These are phyloP conservation scores for Listrodromus nycthemerus DNA, from an alignment of 2,888 invertebrate species.

Conservation along the genomic window DNA sequence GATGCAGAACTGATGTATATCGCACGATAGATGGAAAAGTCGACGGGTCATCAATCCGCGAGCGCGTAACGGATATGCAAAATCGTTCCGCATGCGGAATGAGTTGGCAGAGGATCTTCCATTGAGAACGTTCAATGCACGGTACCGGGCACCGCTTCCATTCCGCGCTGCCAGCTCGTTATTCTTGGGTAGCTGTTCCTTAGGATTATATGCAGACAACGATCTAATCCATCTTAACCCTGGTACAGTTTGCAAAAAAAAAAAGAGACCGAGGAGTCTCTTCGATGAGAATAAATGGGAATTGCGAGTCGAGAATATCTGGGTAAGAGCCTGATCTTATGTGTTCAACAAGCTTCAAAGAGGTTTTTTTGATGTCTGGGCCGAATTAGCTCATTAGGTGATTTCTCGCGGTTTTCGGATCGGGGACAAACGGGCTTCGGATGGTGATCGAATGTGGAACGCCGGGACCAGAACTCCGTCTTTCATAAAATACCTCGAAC, in stretches of 20 bases:
- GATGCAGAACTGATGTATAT: not conserved
- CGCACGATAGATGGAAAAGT: slow-evolving; percentile 48
- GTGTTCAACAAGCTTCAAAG: not conserved
- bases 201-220: not conserved
- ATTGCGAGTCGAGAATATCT: not conserved
- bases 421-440: too few relatives aligned
- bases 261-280: not conserved
- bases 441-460: too few relatives aligned
- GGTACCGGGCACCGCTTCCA: not conserved
- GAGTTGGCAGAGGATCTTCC: slow-evolving; percentile 57
- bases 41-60: slow-evolving; percentile 62
- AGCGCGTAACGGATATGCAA: slow-evolving; percentile 63
- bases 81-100: slow-evolving; percentile 64
- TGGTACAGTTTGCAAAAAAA: not conserved
- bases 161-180: not conserved
- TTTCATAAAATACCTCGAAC: not conserved
- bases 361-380: too few relatives aligned
- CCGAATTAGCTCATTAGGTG: too few relatives aligned
- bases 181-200: not conserved
- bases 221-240: slow-evolving; percentile 29
- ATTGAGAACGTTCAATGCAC: slow-evolving; percentile 27
- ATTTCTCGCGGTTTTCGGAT: too few relatives aligned
- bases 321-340: not conserved
- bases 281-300: not conserved
- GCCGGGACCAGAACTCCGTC: too few relatives aligned